Percentiles rank a stretch among this genome's conserved stretches.
Conservation (phyloP, 2,888 invertebrate genomes). For the Parascotia fuliginaria region DNA sequence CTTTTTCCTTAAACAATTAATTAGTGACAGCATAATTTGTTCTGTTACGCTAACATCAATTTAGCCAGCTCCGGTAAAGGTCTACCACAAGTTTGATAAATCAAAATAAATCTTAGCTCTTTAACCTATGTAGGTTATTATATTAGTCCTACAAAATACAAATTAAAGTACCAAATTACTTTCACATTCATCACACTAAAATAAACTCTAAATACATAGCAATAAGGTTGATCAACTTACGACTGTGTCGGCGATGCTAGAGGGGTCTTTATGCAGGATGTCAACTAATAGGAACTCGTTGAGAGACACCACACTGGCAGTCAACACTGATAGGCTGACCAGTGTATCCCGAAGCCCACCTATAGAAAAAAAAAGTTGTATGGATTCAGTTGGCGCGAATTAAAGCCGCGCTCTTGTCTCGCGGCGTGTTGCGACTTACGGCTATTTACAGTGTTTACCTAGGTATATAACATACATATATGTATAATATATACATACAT, state of each 20-base stretch:
- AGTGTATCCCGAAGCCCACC: slow-evolving; percentile 87
- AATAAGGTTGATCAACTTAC: slow-evolving; percentile 53
- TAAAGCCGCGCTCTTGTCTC: too few relatives aligned
- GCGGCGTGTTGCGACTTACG: too few relatives aligned
- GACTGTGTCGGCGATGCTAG: slow-evolving; percentile 76
- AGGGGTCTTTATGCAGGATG: slow-evolving; percentile 89
- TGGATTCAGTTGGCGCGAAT: too few relatives aligned
- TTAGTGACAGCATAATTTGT: too few relatives aligned
- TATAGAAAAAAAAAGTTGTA: slow-evolving; percentile 38
- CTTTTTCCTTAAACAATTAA: too few relatives aligned
- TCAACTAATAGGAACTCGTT: slow-evolving; percentile 94
- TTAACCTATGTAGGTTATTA: background rate
- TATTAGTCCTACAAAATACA: too few relatives aligned
- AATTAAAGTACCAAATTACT: background rate
- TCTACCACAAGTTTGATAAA: too few relatives aligned
- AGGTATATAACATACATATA: too few relatives aligned
- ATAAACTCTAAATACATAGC: slow-evolving; percentile 8
- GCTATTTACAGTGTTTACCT: too few relatives aligned
- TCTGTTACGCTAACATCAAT: too few relatives aligned
- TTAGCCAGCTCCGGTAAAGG: too few relatives aligned
- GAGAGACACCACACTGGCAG: slow-evolving; percentile 88
- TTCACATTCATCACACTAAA: background rate
- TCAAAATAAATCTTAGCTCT: background rate
- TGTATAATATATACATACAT: too few relatives aligned
- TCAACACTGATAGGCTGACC: slow-evolving; percentile 87